These are phyloP conservation scores for Drosophila siamana DNA, from an alignment of 2,888 invertebrate genomes.

Conservation along the genomic window DNA sequence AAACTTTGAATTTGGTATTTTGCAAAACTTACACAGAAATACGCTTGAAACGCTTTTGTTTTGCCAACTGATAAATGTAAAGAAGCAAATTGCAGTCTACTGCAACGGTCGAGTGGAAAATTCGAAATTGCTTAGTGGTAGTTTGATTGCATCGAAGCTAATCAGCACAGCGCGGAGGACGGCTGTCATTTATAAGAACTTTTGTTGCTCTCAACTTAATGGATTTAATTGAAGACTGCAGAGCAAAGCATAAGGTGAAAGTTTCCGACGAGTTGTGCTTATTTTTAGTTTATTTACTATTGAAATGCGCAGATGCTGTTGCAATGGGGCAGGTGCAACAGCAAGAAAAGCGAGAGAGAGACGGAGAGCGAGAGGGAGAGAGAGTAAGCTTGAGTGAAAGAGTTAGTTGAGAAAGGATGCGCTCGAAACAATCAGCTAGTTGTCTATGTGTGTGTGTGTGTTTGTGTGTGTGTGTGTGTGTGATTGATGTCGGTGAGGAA, in stretches of 20 bases:
- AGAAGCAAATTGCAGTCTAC: too few species aligned
- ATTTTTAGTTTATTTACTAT: constrained; percentile 63
- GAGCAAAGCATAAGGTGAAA: constrained; percentile 36
- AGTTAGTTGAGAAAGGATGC: constrained; percentile 15
- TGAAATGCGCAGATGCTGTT: constrained; percentile 42
- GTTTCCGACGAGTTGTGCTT: constrained; percentile 48
- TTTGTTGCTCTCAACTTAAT: constrained; percentile 66
- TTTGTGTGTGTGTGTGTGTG: background rate
- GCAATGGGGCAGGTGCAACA: constrained; percentile 10
- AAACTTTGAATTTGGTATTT: background rate
- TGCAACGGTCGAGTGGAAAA: background rate
- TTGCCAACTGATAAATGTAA: constrained; percentile 33
- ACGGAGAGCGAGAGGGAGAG: too few species aligned
- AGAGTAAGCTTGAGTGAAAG: constrained; percentile 5
- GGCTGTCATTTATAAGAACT: constrained; percentile 46
- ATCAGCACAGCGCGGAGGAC: constrained; percentile 51
- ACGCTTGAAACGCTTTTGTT: background rate
- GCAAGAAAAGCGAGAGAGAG: background rate
- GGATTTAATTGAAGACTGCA: constrained; percentile 74
- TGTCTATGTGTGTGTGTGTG: constrained; percentile 9
- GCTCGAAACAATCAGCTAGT: constrained; percentile 60
- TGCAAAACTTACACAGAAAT: background rate
- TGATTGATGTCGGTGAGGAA: constrained; percentile 52
- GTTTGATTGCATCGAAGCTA: constrained; percentile 42
- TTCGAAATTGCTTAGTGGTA: background rate